phyloP scores from a whole-genome alignment of 2,113 vertebrate species.

The Grammomys dolichurus region DNA sequence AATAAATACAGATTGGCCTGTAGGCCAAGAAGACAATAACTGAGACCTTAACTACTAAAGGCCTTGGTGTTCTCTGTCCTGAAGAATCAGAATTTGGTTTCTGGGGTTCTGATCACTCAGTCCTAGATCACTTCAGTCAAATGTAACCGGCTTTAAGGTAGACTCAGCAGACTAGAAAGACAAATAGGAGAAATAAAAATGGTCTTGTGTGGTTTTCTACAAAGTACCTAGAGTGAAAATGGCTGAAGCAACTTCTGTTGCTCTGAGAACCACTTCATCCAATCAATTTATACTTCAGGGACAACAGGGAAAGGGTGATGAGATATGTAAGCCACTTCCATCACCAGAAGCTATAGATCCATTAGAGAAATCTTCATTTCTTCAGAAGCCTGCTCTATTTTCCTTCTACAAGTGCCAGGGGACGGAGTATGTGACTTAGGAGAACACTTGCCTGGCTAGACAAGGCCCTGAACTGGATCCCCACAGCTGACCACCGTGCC shows the following conservation, averaged over 20 bases:
- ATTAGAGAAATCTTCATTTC: constrained; percentile 40
- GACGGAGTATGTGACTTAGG: not conserved
- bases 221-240: constrained; percentile 2
- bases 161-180: not conserved
- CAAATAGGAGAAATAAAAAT: not conserved
- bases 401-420: not conserved
- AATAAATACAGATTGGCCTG: not conserved
- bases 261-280: constrained; percentile 54
- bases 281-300: constrained; percentile 21
- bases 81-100: not conserved
- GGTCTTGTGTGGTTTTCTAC: not conserved
- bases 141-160: not conserved
- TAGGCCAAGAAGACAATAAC: not conserved
- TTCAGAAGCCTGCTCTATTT: constrained; percentile 20
- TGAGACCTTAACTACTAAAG: not conserved
- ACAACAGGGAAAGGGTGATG: not conserved
- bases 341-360: not conserved
- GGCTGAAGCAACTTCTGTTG: constrained; percentile 30
- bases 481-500: not conserved
- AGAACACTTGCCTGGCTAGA: not conserved
- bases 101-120: not conserved
- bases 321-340: constrained; percentile 12
- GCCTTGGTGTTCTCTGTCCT: not conserved
- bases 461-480: not conserved
- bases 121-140: not conserved